Evolutionary conservation across 2,888 invertebrate genomes (phyloP).

Genomic region (Trachelus stipa): DNA sequence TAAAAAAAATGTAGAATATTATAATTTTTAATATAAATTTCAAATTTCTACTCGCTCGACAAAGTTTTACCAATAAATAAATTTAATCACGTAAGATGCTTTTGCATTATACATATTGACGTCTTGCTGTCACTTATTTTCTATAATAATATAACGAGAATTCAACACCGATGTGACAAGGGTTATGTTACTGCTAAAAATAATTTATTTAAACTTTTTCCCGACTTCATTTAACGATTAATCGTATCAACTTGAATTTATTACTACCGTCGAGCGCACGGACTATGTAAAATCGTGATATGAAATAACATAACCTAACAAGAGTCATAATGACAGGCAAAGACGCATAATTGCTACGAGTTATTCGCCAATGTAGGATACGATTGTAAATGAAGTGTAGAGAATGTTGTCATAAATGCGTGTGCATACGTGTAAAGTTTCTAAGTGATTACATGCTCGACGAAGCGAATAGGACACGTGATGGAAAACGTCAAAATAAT

Average conservation of each 20-base stretch:
- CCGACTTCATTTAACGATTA: background rate
- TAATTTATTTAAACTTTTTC: background rate
- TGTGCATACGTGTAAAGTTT: background rate
- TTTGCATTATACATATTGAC: background rate
- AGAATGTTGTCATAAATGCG: background rate
- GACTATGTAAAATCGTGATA: background rate
- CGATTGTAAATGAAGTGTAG: background rate
- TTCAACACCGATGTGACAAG: no score
- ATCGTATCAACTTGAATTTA: background rate
- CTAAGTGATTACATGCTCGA: conserved; percentile 19
- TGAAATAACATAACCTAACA: background rate
- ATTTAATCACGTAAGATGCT: background rate
- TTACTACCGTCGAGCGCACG: background rate
- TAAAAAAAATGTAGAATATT: background rate
- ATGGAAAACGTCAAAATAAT: conserved; percentile 18
- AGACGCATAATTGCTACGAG: background rate
- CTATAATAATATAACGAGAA: no score
- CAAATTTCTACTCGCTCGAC: no score
- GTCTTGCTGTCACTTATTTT: no score
- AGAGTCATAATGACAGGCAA: background rate
- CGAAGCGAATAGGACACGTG: conserved; percentile 3
- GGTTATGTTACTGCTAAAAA: background rate
- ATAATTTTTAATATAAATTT: background rate
- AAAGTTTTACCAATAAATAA: background rate
- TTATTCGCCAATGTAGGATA: background rate